Conservation (phyloP, 2,113 vertebrate genomes). For the Coryphaenoides rupestris region DNA sequence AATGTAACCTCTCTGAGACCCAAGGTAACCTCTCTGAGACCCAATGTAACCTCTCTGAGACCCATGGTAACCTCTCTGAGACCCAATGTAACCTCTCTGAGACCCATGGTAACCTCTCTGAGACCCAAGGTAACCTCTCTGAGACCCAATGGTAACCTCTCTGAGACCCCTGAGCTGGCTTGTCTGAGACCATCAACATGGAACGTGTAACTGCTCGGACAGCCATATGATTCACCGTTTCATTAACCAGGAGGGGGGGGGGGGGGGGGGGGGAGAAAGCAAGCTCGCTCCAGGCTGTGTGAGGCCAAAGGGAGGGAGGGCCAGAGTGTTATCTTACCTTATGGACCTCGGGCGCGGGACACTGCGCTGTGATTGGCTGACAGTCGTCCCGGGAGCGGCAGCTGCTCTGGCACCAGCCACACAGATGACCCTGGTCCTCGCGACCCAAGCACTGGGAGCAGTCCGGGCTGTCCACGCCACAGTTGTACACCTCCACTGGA, state of each 20-base stretch:
- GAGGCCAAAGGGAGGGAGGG: conserved; percentile 19
- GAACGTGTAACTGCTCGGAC: conserved; percentile 27
- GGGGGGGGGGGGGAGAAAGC: too few relatives aligned
- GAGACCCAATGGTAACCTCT: too few relatives aligned
- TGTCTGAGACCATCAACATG: conserved; percentile 26
- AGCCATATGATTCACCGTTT: conserved; percentile 44
- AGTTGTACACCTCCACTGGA: conserved; percentile 94
- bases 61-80: too few relatives aligned
- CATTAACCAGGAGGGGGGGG: conserved; percentile 6
- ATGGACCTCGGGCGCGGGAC: conserved; percentile 83
- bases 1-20: too few relatives aligned
- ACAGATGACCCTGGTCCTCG: conserved; percentile 85
- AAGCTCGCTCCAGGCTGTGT: neutral
- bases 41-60: too few relatives aligned
- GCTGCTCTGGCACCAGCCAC: conserved; percentile 85
- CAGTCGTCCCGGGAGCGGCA: conserved; percentile 78
- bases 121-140: too few relatives aligned
- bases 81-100: too few relatives aligned
- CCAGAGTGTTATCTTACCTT: conserved; percentile 67
- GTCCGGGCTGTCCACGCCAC: conserved; percentile 79
- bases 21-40: too few relatives aligned
- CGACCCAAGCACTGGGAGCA: conserved; percentile 91
- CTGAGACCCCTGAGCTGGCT: too few relatives aligned
- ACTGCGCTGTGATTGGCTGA: conserved; percentile 53
- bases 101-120: too few relatives aligned